These are phyloP conservation scores for Drosophila bipectinata DNA, from an alignment of 1,140 invertebrate species.

Conservation along the genomic window DNA sequence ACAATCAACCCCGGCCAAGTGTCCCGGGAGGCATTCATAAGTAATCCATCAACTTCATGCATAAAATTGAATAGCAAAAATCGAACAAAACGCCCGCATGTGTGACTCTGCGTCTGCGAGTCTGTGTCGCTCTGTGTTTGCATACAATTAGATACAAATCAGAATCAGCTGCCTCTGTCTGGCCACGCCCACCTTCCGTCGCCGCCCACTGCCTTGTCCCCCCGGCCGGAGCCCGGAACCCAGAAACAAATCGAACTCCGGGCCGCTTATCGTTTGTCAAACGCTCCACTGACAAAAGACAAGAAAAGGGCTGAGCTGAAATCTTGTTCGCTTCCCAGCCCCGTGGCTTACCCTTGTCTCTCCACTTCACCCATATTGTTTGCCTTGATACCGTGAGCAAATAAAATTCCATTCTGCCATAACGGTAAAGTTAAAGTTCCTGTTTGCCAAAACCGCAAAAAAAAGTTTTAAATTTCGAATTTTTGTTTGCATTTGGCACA, in stretches of 20 bases:
- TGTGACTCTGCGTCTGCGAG: constrained; percentile 24
- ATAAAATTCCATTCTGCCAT: constrained; percentile 47
- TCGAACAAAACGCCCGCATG: constrained; percentile 73
- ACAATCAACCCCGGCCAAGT: constrained; percentile 3
- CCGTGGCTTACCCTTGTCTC: not conserved
- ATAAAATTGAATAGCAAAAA: constrained; percentile 71
- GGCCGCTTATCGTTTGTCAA: constrained; percentile 70
- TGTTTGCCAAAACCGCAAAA: constrained; percentile 58
- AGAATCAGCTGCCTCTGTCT: constrained; percentile 60
- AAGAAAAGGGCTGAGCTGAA: constrained; percentile 71
- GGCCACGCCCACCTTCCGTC: constrained; percentile 1
- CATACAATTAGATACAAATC: constrained; percentile 82
- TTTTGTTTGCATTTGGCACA: constrained; percentile 77
- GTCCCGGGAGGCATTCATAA: constrained; percentile 50
- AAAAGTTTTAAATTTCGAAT: constrained; percentile 73
- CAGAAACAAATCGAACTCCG: constrained; percentile 10
- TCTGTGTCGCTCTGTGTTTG: constrained; percentile 51
- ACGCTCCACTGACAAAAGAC: constrained; percentile 67
- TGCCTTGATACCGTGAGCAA: constrained; percentile 36
- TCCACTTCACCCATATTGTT: constrained; percentile 18
- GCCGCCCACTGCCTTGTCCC: constrained; percentile 4
- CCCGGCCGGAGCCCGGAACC: not conserved
- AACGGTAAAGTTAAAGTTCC: constrained; percentile 63
- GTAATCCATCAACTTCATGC: constrained; percentile 79
- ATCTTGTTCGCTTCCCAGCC: constrained; percentile 38